Evolutionary conservation across 2,888 invertebrate genomes (phyloP).

Genomic region (Heliconius charithonia): DNA sequence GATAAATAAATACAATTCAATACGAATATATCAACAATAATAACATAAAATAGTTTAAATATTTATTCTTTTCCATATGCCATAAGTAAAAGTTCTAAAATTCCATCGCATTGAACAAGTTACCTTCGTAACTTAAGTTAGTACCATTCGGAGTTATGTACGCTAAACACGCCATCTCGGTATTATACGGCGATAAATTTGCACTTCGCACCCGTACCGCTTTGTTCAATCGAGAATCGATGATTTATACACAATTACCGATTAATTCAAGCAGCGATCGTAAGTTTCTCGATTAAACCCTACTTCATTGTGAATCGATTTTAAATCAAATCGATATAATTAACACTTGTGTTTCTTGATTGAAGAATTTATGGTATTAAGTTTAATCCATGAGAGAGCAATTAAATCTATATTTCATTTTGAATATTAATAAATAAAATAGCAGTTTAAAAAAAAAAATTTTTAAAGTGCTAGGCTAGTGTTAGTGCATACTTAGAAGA

Average conservation of each 20-base stretch:
- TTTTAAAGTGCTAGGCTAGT: too few relatives aligned
- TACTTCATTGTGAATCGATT: slow-evolving; percentile 62
- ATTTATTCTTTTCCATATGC: slow-evolving; percentile 14
- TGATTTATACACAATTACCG: slow-evolving; percentile 84
- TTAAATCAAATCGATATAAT: slow-evolving; percentile 64
- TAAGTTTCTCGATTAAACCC: slow-evolving; percentile 78
- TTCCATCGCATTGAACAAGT: slow-evolving; percentile 58
- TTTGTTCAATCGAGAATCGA: slow-evolving; percentile 81
- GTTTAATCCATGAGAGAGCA: background rate
- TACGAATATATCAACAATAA: background rate
- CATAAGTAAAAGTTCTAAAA: slow-evolving; percentile 32
- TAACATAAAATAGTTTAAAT: background rate
- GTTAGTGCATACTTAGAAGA: too few relatives aligned
- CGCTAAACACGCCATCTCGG: slow-evolving; percentile 75
- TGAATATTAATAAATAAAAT: too few relatives aligned
- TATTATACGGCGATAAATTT: slow-evolving; percentile 78
- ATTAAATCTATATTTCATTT: background rate
- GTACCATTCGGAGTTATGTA: slow-evolving; percentile 76
- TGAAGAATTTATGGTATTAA: background rate
- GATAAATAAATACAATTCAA: too few relatives aligned
- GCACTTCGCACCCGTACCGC: slow-evolving; percentile 81
- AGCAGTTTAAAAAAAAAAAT: too few relatives aligned
- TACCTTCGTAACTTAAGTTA: slow-evolving; percentile 72
- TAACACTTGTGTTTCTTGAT: slow-evolving; percentile 48
- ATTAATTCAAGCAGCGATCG: slow-evolving; percentile 84